phyloP scores from a whole-genome alignment of 2,113 vertebrate species.

The Notothenia coriiceps region DNA sequence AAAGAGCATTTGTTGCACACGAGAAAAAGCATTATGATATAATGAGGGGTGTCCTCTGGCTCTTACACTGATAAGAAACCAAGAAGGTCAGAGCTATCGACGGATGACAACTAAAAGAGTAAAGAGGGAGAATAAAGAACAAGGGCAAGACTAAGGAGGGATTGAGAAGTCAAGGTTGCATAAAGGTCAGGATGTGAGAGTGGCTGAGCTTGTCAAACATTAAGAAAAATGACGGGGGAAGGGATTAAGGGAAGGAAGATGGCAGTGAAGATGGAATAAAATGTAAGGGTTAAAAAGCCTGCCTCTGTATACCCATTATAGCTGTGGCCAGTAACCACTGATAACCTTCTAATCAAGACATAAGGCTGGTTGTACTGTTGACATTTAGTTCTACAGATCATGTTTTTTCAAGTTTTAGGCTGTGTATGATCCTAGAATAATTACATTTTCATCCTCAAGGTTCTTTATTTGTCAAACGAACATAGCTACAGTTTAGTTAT shows the following conservation, averaged over 20 bases:
- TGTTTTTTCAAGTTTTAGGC: not conserved
- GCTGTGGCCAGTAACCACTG: not conserved
- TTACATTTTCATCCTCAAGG: not conserved
- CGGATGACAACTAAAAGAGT: slow-evolving; percentile 11
- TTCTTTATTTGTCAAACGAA: too few relatives aligned
- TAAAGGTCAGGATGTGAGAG: slow-evolving; percentile 33
- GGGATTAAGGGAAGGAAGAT: not conserved
- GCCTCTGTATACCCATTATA: not conserved
- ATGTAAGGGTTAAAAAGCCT: not conserved
- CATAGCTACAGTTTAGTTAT: too few relatives aligned
- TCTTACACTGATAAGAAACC: slow-evolving; percentile 28
- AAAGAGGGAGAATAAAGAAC: slow-evolving; percentile 17
- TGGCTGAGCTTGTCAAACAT: not conserved
- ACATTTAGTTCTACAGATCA: not conserved
- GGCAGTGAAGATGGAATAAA: not conserved
- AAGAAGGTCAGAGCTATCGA: slow-evolving; percentile 55
- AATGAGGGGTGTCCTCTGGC: not conserved
- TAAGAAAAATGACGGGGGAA: not conserved
- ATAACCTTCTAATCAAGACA: not conserved
- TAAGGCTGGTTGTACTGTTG: not conserved
- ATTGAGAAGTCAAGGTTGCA: slow-evolving; percentile 34
- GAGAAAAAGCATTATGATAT: not conserved
- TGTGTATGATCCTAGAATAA: not conserved
- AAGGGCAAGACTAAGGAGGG: slow-evolving; percentile 13
- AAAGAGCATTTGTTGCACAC: not conserved